A percentile compares a stretch with the other conserved stretches of the same genome.
These are phyloP conservation scores for Aleiodes alternator DNA, from an alignment of 2,888 invertebrate genomes.

Conservation along the genomic window DNA sequence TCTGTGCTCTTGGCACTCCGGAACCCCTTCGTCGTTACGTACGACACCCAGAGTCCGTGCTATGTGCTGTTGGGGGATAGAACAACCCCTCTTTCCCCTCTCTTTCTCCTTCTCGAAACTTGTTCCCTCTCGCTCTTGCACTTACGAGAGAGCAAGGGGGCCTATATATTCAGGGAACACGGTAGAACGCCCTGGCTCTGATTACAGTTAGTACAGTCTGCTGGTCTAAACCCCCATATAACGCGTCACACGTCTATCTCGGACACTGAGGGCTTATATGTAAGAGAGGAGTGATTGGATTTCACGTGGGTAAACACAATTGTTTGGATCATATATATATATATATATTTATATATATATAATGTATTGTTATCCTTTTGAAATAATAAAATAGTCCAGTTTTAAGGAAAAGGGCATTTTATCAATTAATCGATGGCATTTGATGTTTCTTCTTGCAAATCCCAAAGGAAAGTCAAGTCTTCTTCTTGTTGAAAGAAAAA, in stretches of 20 bases:
- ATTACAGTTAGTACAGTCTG: slow-evolving; percentile 72
- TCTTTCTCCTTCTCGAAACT: neutral
- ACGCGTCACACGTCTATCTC: slow-evolving; percentile 60
- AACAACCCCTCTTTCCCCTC: no score
- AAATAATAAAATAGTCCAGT: no score
- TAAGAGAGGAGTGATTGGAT: slow-evolving; percentile 27
- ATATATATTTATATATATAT: no score
- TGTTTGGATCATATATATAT: neutral
- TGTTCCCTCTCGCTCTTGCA: slow-evolving; percentile 1
- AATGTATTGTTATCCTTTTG: no score
- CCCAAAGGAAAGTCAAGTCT: no score
- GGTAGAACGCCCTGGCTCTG: slow-evolving; percentile 66
- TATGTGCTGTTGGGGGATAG: neutral
- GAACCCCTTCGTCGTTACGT: slow-evolving; percentile 27
- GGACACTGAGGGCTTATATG: slow-evolving; percentile 42
- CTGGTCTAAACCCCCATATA: slow-evolving; percentile 67
- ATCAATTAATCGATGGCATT: no score
- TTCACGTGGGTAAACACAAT: slow-evolving; percentile 1
- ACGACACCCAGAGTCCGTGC: slow-evolving; percentile 18
- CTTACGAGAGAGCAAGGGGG: slow-evolving; percentile 13
- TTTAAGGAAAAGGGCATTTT: no score
- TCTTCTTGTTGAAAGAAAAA: no score
- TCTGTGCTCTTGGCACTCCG: slow-evolving; percentile 27
- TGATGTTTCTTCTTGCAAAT: no score
- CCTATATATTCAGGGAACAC: slow-evolving; percentile 57